Evolutionary conservation across 2,797 vertebrate species (phyloP), one percentile per base, ranked within the genome.

Genomic region (Sparidentex hasta): DNA sequence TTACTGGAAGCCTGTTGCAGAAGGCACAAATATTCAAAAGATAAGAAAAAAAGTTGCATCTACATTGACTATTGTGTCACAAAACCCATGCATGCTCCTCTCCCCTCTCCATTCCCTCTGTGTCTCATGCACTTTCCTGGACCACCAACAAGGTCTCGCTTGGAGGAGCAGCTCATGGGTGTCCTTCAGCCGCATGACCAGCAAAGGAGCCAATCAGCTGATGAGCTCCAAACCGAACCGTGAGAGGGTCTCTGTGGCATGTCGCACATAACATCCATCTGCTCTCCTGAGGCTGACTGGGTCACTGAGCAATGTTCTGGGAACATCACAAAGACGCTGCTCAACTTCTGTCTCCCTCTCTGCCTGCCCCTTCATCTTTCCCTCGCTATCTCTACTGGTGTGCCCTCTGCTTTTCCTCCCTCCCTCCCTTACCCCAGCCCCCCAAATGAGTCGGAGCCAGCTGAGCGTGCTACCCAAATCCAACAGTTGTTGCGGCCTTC

Each of bases 401-500:
- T 74, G 82, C 64, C 84, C 76, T 76, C 69, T 50, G 68, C 76
- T 67, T 72, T 58, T 54, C 51, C 7, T 33, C 33, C 33, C 73
- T 50, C 62, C 16, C 65, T 23, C 54, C 25, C 76, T 74, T 72
- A 18, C 38, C 70, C 71, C 72, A 33, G n/a, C 56, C 52, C 78
- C 74, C 78, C 80, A n/a, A n/a, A 76, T 61, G 80, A 83, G 86
- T 65, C 62, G 48, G 73, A 92, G 92, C 92, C 93, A 94, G 93
- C 92, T 93, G 91, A 94, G 93, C 81, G 78, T 90, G 91, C 82
- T 89, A 89, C 93, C 90, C 89, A 92, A 88, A 91, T 86, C 91
- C 91, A 93, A 94, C 91, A 93, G 93, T 94, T 93, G 92, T 92
- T 90, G 89, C 73, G 87, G 89, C 88, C 90, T 93, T 94, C 92